A percentile compares a stretch with the other conserved stretches of the same genome.
Conservation (phyloP, 2,113 vertebrate genomes). For the Dasyurus viverrinus region DNA sequence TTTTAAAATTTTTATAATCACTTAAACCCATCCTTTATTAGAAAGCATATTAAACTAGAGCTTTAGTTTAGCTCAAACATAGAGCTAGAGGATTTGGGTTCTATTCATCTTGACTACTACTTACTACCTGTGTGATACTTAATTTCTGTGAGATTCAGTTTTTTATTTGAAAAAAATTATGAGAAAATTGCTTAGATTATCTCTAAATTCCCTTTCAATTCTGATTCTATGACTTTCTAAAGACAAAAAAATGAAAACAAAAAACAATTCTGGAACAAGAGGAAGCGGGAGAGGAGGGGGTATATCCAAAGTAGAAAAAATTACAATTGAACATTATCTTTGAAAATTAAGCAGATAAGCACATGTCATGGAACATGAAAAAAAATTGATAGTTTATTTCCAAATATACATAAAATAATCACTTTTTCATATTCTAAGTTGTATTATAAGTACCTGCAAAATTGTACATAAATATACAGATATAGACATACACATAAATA, state of each 20-base stretch:
- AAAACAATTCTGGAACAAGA: background rate
- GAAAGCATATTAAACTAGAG: background rate
- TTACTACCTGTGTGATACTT: background rate
- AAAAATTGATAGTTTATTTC: slow-evolving; percentile 35
- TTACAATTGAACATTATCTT: background rate
- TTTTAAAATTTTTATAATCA: background rate
- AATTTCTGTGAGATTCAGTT: background rate
- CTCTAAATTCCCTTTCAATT: background rate
- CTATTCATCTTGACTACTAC: background rate
- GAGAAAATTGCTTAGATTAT: background rate
- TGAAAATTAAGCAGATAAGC: slow-evolving; percentile 23
- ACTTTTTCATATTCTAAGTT: slow-evolving; percentile 23
- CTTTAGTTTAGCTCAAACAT: too few species aligned
- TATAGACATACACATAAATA: too few species aligned
- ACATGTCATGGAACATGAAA: background rate
- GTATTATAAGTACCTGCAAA: slow-evolving; percentile 34
- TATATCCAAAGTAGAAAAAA: background rate
- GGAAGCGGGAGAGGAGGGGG: background rate
- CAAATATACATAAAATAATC: background rate
- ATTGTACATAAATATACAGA: background rate
- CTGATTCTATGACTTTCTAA: background rate
- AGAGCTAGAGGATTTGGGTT: background rate
- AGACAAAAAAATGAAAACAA: background rate
- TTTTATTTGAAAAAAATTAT: background rate
- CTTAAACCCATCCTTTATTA: background rate